Percentiles rank a stretch among this genome's conserved stretches.
phyloP scores from a whole-genome alignment of 2,113 vertebrate genomes.

The Ctenomys sociabilis region DNA sequence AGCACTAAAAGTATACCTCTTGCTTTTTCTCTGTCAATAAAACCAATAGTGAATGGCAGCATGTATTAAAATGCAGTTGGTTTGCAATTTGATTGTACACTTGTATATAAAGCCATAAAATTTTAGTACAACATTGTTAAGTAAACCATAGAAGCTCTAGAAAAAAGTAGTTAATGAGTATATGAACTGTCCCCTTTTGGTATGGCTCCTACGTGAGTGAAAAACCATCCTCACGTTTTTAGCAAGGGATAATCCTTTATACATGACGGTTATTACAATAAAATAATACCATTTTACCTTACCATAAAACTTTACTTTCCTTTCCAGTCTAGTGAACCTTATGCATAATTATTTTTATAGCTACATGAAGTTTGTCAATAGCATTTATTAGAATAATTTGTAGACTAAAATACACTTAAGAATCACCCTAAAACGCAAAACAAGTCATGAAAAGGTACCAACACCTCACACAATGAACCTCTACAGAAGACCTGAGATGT shows the following conservation, averaged over 20 bases:
- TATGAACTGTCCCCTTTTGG: not conserved
- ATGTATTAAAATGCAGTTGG: slow-evolving; percentile 7
- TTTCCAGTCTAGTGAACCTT: not conserved
- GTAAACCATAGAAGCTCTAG: slow-evolving; percentile 14
- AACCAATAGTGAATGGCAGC: not conserved
- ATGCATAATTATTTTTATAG: slow-evolving; percentile 37
- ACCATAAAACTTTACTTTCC: not conserved
- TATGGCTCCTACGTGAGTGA: not conserved
- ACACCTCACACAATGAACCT: not conserved
- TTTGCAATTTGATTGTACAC: slow-evolving; percentile 25
- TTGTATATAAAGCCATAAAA: slow-evolving; percentile 31
- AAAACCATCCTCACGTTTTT: slow-evolving; percentile 11
- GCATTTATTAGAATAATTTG: not conserved
- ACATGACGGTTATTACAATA: not conserved
- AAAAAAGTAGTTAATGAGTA: not conserved
- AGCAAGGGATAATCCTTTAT: not conserved
- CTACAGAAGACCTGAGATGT: not conserved
- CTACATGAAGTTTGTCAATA: slow-evolving; percentile 22
- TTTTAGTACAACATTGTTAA: not conserved
- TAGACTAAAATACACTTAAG: slow-evolving; percentile 12
- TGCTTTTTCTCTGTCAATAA: slow-evolving; percentile 37
- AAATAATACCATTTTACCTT: slow-evolving; percentile 29
- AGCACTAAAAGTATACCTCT: not conserved
- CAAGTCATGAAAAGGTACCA: not conserved
- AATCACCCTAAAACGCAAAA: slow-evolving; percentile 34